phyloP scores from a whole-genome alignment of 2,888 invertebrate species.

The Polydrusus tereticollis region DNA sequence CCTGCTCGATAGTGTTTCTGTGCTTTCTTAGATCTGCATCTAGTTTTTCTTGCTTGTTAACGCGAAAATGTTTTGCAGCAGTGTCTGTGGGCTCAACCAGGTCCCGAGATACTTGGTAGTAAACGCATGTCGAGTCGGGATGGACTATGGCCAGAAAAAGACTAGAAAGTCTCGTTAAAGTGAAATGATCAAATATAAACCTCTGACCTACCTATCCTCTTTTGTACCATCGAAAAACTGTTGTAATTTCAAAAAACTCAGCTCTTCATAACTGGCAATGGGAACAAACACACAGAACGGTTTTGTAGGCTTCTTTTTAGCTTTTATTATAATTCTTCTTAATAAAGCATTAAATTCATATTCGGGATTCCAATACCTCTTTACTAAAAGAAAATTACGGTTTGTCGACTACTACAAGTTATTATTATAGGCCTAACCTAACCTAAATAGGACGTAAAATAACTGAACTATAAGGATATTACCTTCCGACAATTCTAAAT shows the following conservation, averaged over 20 bases:
- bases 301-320: constrained; percentile 62
- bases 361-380: constrained; percentile 67
- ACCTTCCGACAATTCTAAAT: constrained; percentile 72
- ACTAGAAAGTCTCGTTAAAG: constrained; percentile 46
- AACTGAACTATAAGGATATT: constrained; percentile 38
- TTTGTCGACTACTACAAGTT: neutral
- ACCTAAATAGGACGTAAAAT: constrained; percentile 24
- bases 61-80: constrained; percentile 54
- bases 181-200: neutral
- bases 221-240: constrained; percentile 32
- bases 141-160: constrained; percentile 66
- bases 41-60: constrained; percentile 58
- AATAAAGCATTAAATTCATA: constrained; percentile 65
- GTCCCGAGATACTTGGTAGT: constrained; percentile 66
- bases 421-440: constrained; percentile 37
- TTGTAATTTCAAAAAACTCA: constrained; percentile 65
- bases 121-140: constrained; percentile 67
- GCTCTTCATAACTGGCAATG: constrained; percentile 61
- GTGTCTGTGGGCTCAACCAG: constrained; percentile 55
- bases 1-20: constrained; percentile 57
- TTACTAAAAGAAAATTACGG: constrained; percentile 56
- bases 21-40: constrained; percentile 58
- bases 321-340: constrained; percentile 66
- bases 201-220: constrained; percentile 21
- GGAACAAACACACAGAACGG: constrained; percentile 66